A percentile compares a stretch with the other conserved stretches of the same genome.
Conservation (phyloP, 2,888 invertebrate species). For the Microdon myrmicae region DNA sequence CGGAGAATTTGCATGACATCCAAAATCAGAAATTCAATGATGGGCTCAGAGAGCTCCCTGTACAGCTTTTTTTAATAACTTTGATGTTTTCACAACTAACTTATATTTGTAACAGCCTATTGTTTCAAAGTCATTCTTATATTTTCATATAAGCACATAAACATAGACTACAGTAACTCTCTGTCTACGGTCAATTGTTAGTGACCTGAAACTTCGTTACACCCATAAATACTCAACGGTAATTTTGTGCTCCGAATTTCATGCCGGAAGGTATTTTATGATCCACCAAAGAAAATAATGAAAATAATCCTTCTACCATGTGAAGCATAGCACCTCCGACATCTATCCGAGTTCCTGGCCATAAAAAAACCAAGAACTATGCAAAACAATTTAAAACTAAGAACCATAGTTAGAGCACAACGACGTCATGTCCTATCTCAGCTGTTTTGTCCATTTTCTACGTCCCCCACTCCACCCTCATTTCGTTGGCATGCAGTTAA, state of each 20-base stretch:
- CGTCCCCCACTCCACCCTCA: background rate
- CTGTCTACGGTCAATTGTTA: slow-evolving; percentile 21
- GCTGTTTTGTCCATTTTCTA: slow-evolving; percentile 28
- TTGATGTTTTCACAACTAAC: too few relatives aligned
- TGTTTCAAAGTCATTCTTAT: too few relatives aligned
- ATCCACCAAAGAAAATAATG: slow-evolving; percentile 38
- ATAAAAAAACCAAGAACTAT: background rate
- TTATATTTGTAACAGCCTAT: too few relatives aligned
- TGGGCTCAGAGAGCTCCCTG: too few relatives aligned
- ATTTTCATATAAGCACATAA: too few relatives aligned
- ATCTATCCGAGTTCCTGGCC: slow-evolving; percentile 1
- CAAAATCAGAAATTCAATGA: too few relatives aligned
- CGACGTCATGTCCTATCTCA: slow-evolving; percentile 40
- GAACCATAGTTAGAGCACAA: slow-evolving; percentile 29
- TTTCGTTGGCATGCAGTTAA: too few relatives aligned
- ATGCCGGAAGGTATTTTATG: slow-evolving; percentile 29
- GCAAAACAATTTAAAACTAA: slow-evolving; percentile 5
- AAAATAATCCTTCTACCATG: slow-evolving; percentile 42
- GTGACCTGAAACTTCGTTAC: slow-evolving; percentile 38
- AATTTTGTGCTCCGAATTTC: slow-evolving; percentile 42
- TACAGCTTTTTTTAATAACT: too few relatives aligned
- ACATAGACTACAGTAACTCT: too few relatives aligned
- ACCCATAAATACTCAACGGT: slow-evolving; percentile 38
- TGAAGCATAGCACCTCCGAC: slow-evolving; percentile 15
- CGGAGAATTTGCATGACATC: too few relatives aligned